Evolutionary conservation across 2,113 vertebrate genomes (phyloP), one percentile per base, ranked within the genome.

Genomic region (Zeus faber): DNA sequence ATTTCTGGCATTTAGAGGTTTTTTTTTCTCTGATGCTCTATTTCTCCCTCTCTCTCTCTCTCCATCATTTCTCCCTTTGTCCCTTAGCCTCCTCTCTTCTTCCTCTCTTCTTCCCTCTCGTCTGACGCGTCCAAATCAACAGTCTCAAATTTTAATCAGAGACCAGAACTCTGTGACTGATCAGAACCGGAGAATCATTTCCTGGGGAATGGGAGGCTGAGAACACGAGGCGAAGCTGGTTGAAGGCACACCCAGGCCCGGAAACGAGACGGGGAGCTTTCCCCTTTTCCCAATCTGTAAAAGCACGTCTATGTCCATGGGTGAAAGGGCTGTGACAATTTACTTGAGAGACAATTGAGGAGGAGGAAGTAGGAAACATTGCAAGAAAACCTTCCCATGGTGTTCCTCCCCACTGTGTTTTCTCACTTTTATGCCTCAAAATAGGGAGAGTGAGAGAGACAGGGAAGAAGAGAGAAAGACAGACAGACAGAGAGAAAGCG

Each of bases 1-100:
- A 68, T 71, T 72, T 69, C 45, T 78, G 74, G 65, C n/a, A 5
- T 25, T 58, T 49, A 54, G 54, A 31, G 11, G 37, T 43, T 37
- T 51, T 53, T 52, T 33, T 27, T 14, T 8, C 23, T 18, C 9
- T 31, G 29, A 13, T n/a, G 22, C 2, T 45, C 14, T 43, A 3
- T 8, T 14, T 17, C 6, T 49, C 4, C 3, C 16, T 58, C 18
- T 51, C 6, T 11, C 14, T 40, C 44, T 13, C 1, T 25, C 18
- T 29, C 13, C 14, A 20, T 27, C 16, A 24, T 11, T 11, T 13
- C 11, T 49, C 16, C n/a, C n/a, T n/a, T n/a, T n/a, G n/a, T n/a
- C n/a, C n/a, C n/a, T n/a, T n/a, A n/a, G n/a, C n/a, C n/a, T n/a
- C n/a, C 10, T 61, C 25, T n/a, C 9, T 9, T 6, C 17, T 58